Evolutionary conservation across 2,888 invertebrate species (phyloP), one percentile per base, ranked within the genome.

Genomic region (Neoaliturus tenellus): DNA sequence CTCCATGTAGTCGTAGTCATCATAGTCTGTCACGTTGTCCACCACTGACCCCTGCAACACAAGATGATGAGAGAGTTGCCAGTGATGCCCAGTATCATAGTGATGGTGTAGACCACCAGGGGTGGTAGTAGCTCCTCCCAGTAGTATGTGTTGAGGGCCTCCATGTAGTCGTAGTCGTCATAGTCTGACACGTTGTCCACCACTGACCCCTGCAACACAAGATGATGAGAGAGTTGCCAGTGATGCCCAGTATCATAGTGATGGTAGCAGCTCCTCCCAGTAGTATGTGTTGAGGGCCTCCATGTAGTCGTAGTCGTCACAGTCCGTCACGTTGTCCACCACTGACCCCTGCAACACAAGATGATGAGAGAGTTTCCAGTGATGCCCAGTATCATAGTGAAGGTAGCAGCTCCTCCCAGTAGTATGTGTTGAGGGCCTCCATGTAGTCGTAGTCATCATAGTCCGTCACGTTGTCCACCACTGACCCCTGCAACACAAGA

Each of bases 361-460:
- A n/a, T 92, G 85, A 93, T 93, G 82, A 93, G 89, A 33, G 89
- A 85, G 88, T 94, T 92, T 86, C 94, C 94, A 44, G 91, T 90
- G 62, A 94, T 90, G 41, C 94, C 94, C 33, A 94, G 89, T 81
- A 93, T 89, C 87, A 94, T 92, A 1, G 94, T 94, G 39, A 93
- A 0, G 94, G 93, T 39, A 91, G 89, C 81, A 94, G 89, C 89
- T 94, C 93, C 12, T 89, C 89, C 92, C 93, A 92, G 85, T 92
- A 90, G 87, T 92, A 93, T 58, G 89, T 89, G 35, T 89, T 90
- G 84, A 90, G 88, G n/a, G 92, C 91, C 58, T 91, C 91, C 69
- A 92, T 90, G 84, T 91, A 89, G 88, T 93, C 92, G 88, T 92
- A 93, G 85, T 92, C 91, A 85, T 90, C 90, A 41, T 89, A 89